Base-by-base conservation (phyloP, 2,888 invertebrate genomes). In the Axea sp. region DNA sequence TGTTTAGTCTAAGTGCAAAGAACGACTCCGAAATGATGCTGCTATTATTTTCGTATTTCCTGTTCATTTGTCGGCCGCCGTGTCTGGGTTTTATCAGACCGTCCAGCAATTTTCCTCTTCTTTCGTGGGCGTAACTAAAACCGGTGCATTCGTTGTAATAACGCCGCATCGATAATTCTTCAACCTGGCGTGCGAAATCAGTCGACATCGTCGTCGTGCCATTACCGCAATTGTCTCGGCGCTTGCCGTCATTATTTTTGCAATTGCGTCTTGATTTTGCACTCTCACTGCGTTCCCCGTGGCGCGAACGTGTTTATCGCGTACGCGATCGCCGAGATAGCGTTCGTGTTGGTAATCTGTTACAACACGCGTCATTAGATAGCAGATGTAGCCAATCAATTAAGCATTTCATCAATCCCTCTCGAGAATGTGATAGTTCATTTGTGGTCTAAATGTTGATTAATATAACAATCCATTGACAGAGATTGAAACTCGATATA, bases 311-410 rank as follows among this genome's bases (percentile, higher is more conserved):
- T 49, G 53, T 57, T 68, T 57, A 67, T 67, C 62, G 57, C 28
- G 41, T 47, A 60, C 62, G 73, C 77, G 76, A 81, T 81, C 78
- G 73, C 59, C 37, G 73, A 75, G 77, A 79, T 79, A 79, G 75
- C 73, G 77, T 60, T 75, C 76, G 77, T 76, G 78, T 77, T 49
- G 75, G 78, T 76, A 78, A 80, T 81, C 81, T 77, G 78, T 81
- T 79, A 78, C 67, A 62, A 68, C 71, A 75, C 17, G 68, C 68
- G 72, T 62, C 68, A 68, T 73, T 73, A 73, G 64, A 68, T 57
- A 62, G 45, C 73, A 49, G 68, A 57, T 64, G 64, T 51, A 64
- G 57, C 62, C 73, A 59, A 68, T 73, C 62, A 73, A 64, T 73
- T 68, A 73, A 24, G 26, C 39, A 33, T 64, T 64, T 62, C 73